Evolutionary conservation across 2,797 vertebrate genomes (phyloP), one percentile per base, ranked within the genome.

Genomic region (Hippoglossus hippoglossus): DNA sequence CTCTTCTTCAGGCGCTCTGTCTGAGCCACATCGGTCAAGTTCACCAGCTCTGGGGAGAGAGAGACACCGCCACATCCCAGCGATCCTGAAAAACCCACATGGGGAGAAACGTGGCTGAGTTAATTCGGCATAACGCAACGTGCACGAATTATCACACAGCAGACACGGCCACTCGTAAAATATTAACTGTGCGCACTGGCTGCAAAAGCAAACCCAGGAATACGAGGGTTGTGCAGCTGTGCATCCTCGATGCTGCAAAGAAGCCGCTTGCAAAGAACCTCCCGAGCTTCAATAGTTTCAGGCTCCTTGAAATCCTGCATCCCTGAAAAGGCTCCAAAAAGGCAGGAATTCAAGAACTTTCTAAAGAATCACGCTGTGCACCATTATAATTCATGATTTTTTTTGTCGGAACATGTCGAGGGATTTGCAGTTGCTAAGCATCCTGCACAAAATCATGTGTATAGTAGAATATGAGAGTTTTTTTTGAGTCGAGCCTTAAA

Each of bases 21-120:
- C 44, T 59, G 67, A 77, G 62, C 15, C 19, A 49, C 67, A 54
- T 39, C 28, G 52, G 73, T 77, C 69, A 79, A 75, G 76, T 84
- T 86, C 66, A 85, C 18, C 46, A 60, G 60, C 70, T 56, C 8
- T 28, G 44, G 49, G 41, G 44, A 34, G 22, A 71, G 22, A 71
- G 8, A 36, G 34, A 28, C 5, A 19, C 66, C 51, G 39, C 26
- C 10, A 19, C 1, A 18, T 3, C 52, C 44, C 47, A 6, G 59
- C 1, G 28, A 75, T 13, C 26, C 53, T 18, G 54, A 22, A 34
- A 44, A 57, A 67, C 61, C 61, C 67, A 44, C 49, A 55, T 34
- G 31, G 55, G 24, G 24, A 56, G 66, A 77, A 71, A 68, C 10
- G 73, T 54, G 41, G 15, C 63, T 53, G 19, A 36, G 65, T 63